These are phyloP conservation scores for Calephelis perditalis DNA, from an alignment of 2,888 invertebrate genomes.

Conservation along the genomic window DNA sequence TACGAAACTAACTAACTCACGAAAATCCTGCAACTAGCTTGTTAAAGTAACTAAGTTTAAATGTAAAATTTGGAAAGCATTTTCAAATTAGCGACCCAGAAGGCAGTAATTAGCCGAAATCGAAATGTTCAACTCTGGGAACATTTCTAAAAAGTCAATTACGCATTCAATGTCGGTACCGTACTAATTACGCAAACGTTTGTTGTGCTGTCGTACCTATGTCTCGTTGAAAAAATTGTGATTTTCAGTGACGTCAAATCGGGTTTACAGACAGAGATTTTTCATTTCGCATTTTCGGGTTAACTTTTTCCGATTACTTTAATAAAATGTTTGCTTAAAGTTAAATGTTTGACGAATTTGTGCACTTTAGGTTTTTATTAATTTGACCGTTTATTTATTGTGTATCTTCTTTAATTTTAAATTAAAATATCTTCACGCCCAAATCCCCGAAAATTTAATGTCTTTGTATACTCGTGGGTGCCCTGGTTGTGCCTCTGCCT, in stretches of 20 bases:
- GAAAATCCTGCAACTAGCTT: too few relatives aligned
- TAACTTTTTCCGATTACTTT: not conserved
- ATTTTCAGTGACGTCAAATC: slow-evolving; percentile 9
- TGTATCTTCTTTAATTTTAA: too few relatives aligned
- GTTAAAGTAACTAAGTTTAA: too few relatives aligned
- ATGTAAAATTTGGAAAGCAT: too few relatives aligned
- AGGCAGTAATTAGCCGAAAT: slow-evolving; percentile 16
- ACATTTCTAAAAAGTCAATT: slow-evolving; percentile 15
- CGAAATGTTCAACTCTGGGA: slow-evolving; percentile 11
- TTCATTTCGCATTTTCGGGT: slow-evolving; percentile 12
- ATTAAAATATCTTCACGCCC: too few relatives aligned
- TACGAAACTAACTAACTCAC: too few relatives aligned
- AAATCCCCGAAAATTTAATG: too few relatives aligned
- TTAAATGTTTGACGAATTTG: not conserved
- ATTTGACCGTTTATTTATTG: too few relatives aligned
- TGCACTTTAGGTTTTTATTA: too few relatives aligned
- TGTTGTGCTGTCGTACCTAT: slow-evolving; percentile 19
- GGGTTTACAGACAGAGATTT: slow-evolving; percentile 6
- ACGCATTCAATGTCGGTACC: slow-evolving; percentile 10
- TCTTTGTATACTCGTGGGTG: too few relatives aligned
- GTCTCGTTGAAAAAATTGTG: slow-evolving; percentile 14
- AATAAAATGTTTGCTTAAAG: not conserved
- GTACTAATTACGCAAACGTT: slow-evolving; percentile 16
- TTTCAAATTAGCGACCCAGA: too few relatives aligned
- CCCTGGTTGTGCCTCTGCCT: too few relatives aligned